A percentile compares a stretch with the other conserved stretches of the same genome.
Conservation (phyloP, 2,797 vertebrate genomes). For the Dallia pectoralis region DNA sequence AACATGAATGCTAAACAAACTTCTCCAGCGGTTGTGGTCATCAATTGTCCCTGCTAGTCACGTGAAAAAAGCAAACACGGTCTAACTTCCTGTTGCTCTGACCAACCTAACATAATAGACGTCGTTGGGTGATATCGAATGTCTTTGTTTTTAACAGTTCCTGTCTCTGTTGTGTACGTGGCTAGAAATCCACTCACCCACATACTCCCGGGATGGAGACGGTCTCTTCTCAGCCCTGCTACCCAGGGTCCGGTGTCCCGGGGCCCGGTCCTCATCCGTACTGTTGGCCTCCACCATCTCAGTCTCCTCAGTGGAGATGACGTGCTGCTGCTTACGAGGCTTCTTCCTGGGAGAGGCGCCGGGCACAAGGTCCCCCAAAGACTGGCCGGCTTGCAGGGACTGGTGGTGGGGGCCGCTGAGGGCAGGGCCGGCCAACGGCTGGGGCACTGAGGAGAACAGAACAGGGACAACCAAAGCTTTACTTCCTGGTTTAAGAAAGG, state of each 20-base stretch:
- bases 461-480: not conserved
- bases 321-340: conserved; percentile 96
- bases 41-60: no score
- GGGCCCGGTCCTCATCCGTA: conserved; percentile 92
- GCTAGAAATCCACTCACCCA: not conserved
- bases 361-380: conserved; percentile 83
- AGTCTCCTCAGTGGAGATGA: conserved; percentile 96
- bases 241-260: conserved; percentile 78
- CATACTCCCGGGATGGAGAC: conserved; percentile 90
- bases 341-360: conserved; percentile 97
- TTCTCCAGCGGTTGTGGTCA: no score
- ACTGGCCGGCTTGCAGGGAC: conserved; percentile 76
- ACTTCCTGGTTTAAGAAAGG: not conserved
- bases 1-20: no score
- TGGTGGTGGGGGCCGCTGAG: conserved; percentile 65
- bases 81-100: no score
- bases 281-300: conserved; percentile 99
- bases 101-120: no score
- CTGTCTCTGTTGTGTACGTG: no score
- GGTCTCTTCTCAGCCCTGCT: conserved; percentile 89
- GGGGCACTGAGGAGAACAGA: conserved; percentile 55
- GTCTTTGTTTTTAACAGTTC: no score
- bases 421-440: conserved; percentile 69
- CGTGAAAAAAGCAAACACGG: no score
- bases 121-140: no score